phyloP scores from a whole-genome alignment of 2,888 invertebrate species.

The Pyrochroa serraticornis region DNA sequence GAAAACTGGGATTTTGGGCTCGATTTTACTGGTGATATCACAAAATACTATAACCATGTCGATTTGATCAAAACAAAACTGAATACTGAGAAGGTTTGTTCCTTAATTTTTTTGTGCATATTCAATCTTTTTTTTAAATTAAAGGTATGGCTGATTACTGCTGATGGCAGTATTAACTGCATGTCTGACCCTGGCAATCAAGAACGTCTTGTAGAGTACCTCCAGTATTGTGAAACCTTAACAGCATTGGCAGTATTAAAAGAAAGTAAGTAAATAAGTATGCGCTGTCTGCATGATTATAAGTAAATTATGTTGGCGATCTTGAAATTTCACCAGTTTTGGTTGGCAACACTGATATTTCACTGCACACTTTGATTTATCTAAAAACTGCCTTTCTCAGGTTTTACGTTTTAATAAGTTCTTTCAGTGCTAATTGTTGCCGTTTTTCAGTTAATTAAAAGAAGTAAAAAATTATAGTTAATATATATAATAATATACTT shows the following conservation, averaged over 20 bases:
- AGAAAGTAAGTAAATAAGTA: slow-evolving; percentile 39
- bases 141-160: slow-evolving; percentile 77
- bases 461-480: no score
- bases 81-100: slow-evolving; percentile 4
- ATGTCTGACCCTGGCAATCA: slow-evolving; percentile 84
- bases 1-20: slow-evolving; percentile 85
- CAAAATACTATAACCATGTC: slow-evolving; percentile 71
- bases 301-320: no score
- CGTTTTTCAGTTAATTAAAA: no score
- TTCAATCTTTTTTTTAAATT: slow-evolving; percentile 30
- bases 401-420: no score
- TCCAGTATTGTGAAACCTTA: slow-evolving; percentile 85
- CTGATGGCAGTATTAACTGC: slow-evolving; percentile 94
- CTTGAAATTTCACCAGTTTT: slow-evolving; percentile 4
- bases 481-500: no score
- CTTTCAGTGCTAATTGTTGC: no score
- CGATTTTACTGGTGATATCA: slow-evolving; percentile 87
- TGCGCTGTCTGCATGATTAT: no score
- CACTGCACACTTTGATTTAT: no score
- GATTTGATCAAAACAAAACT: slow-evolving; percentile 62
- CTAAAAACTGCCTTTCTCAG: no score
- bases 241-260: slow-evolving; percentile 75
- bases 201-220: slow-evolving; percentile 75
- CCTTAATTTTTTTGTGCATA: background rate
- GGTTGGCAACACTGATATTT: slow-evolving; percentile 4